These are phyloP conservation scores for Palythoa heliodiscus DNA, from an alignment of 92 coral and sea anemone genomes.

Conservation along the genomic window DNA sequence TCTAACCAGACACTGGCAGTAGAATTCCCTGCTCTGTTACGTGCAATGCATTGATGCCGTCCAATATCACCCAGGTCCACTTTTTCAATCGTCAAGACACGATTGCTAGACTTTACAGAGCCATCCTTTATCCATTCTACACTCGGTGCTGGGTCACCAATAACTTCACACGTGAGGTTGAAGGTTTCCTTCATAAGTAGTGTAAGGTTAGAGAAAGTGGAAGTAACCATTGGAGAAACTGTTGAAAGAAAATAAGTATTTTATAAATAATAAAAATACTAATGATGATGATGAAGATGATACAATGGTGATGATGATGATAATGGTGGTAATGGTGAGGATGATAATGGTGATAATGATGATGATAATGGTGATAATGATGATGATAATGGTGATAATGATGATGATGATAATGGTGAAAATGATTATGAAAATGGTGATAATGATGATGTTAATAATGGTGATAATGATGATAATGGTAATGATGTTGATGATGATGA, in stretches of 20 bases:
- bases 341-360: no score
- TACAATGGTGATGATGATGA: no score
- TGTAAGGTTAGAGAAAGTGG: not conserved
- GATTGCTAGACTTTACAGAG: not conserved
- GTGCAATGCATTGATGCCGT: not conserved
- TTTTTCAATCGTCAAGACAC: not conserved
- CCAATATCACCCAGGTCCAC: not conserved
- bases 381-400: no score
- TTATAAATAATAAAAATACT: no score
- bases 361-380: no score
- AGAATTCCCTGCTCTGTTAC: conserved; percentile 4
- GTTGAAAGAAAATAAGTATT: not conserved
- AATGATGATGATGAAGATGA: no score
- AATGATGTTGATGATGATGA: no score
- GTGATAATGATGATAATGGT: no score
- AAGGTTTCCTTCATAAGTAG: not conserved
- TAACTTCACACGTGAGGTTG: not conserved
- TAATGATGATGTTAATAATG: no score
- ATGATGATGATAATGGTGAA: no score
- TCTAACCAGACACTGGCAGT: conserved; percentile 7
- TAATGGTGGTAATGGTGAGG: no score
- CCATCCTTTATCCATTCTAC: conserved; percentile 11
- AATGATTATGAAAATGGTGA: no score
- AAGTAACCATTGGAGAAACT: conserved; percentile 13
- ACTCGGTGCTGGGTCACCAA: conserved; percentile 3